These are phyloP conservation scores for Acrocephalus scirpaceus DNA, from an alignment of 2,797 vertebrate genomes.

Conservation along the genomic window DNA sequence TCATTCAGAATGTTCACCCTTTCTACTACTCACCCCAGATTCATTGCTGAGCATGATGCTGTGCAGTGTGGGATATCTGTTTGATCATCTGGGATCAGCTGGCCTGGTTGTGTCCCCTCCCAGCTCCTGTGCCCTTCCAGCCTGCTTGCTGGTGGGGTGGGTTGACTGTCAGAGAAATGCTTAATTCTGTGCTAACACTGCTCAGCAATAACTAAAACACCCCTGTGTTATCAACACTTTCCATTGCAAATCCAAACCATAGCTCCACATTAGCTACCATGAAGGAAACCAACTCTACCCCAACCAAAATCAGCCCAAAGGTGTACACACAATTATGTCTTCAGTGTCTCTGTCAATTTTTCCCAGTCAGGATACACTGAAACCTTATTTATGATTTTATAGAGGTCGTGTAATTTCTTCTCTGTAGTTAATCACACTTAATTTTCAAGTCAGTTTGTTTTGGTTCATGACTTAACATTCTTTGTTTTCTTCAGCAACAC, in stretches of 20 bases:
- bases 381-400: slow-evolving; percentile 26
- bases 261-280: background rate
- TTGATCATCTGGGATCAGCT: background rate
- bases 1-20: background rate
- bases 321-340: background rate
- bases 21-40: background rate
- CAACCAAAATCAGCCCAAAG: background rate
- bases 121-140: background rate
- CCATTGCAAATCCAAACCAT: background rate
- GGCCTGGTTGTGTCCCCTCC: background rate
- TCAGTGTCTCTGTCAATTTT: background rate
- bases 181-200: background rate
- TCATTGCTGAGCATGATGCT: background rate
- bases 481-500: background rate
- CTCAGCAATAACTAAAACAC: background rate
- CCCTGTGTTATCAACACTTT: background rate
- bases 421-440: background rate
- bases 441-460: background rate
- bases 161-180: background rate
- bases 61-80: rapidly evolving
- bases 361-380: background rate
- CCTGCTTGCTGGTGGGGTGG: rapidly evolving
- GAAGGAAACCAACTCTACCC: background rate
- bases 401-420: background rate
- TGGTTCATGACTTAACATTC: background rate